A percentile compares a stretch with the other conserved stretches of the same genome.
These are phyloP conservation scores for Tipula lateralis DNA, from an alignment of 2,888 invertebrate genomes.

Conservation along the genomic window DNA sequence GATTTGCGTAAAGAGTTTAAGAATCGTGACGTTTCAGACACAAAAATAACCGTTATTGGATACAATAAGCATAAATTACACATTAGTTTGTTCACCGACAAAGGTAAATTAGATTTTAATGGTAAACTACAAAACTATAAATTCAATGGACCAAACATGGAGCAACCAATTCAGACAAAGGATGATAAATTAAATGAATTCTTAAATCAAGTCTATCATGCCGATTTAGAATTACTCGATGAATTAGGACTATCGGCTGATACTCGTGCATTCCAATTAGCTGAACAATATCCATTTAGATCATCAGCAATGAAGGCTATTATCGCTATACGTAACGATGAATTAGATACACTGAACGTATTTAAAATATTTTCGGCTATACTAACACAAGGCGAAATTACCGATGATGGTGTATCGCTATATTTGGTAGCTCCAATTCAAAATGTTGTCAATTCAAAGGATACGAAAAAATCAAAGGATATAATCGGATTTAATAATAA, in stretches of 20 bases:
- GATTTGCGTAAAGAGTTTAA: slow-evolving; percentile 44
- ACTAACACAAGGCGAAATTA: slow-evolving; percentile 50
- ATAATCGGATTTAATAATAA: slow-evolving; percentile 53
- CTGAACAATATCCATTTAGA: slow-evolving; percentile 67
- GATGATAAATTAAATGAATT: slow-evolving; percentile 37
- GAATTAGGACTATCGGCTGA: slow-evolving; percentile 51
- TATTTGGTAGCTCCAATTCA: slow-evolving; percentile 59
- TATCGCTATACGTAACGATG: slow-evolving; percentile 60
- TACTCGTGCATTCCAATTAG: slow-evolving; percentile 58
- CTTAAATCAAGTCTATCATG: slow-evolving; percentile 40
- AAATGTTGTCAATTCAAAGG: slow-evolving; percentile 52
- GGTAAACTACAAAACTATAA: slow-evolving; percentile 48
- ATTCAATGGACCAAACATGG: slow-evolving; percentile 44
- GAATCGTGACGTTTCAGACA: slow-evolving; percentile 51
- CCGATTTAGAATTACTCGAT: slow-evolving; percentile 37
- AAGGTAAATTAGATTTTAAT: slow-evolving; percentile 52
- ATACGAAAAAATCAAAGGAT: slow-evolving; percentile 40
- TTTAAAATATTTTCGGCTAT: slow-evolving; percentile 49
- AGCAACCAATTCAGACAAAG: slow-evolving; percentile 34
- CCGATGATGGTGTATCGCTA: slow-evolving; percentile 53
- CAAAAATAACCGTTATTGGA: slow-evolving; percentile 56
- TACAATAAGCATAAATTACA: slow-evolving; percentile 55
- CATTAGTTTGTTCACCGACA: slow-evolving; percentile 56
- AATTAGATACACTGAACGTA: slow-evolving; percentile 55
- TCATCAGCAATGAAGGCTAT: slow-evolving; percentile 69